Evolutionary conservation across 2,113 vertebrate species (phyloP), one percentile per base, ranked within the genome.

Genomic region (Asarcornis scutulata): DNA sequence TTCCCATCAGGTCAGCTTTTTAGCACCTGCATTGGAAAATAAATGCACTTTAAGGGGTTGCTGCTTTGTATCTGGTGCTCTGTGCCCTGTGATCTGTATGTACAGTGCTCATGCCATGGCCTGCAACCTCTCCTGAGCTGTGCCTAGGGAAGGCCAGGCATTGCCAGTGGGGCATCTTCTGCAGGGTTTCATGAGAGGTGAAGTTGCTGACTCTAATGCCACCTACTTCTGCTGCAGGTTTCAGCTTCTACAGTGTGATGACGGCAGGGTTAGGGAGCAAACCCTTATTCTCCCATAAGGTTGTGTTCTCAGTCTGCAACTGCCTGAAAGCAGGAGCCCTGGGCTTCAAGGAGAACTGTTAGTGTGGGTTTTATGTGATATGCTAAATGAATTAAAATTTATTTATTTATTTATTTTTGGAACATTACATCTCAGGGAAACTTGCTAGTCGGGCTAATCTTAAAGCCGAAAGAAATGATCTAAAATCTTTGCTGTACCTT

Each of bases 61-160:
- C 2, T 4, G 11, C 8, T 72, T 40, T 42, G 16, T 31, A 31
- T 25, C 23, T 50, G 40, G 85, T 85, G n/a, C 60, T 59, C 31
- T 69, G 55, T 25, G 22, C 76, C 66, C 48, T 8, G 48, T 72
- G 23, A n/a, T 63, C 36, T 80, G 80, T 48, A 48, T 56, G 15
- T 17, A 27, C 1, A 1, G 52, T 26, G 29, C 64, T 50, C 31
- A 20, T 34, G 29, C 64, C 48, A 31, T 21, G 42, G 21, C 38
- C 82, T 67, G 52, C 44, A 59, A 46, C 27, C 60, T 31, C 68
- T 74, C 44, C 56, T 2, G 1, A 72, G 9, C 69, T n/a, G 1
- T 0, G 0, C 36, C 59, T 32, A 42, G 58, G 60, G n/a, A 38
- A 76, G 38, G n/a, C 17, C 60, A 74, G 13, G 26, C 50, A 4